These are phyloP conservation scores for Monoplex corrugatus DNA, from an alignment of 2,888 invertebrate genomes.

Conservation along the genomic window DNA sequence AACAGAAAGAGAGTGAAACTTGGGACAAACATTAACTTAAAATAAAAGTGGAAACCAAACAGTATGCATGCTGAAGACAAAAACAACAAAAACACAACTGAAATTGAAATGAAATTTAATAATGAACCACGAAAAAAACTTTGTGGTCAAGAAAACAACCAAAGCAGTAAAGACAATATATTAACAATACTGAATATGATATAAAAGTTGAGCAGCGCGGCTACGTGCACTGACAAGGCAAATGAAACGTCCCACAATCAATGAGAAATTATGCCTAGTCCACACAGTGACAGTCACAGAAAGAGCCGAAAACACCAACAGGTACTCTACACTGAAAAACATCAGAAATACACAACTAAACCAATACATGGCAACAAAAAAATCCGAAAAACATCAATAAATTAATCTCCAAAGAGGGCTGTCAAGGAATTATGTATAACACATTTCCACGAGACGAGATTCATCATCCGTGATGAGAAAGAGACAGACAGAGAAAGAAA, in stretches of 20 bases:
- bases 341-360: slow-evolving; percentile 48
- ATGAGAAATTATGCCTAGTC: slow-evolving; percentile 51
- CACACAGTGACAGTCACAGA: slow-evolving; percentile 48
- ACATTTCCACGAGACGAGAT: slow-evolving; percentile 35
- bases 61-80: slow-evolving; percentile 50
- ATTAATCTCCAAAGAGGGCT: slow-evolving; percentile 32
- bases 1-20: slow-evolving; percentile 8
- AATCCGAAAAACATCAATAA: slow-evolving; percentile 38
- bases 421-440: slow-evolving; percentile 39
- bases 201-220: slow-evolving; percentile 42
- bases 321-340: slow-evolving; percentile 37
- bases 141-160: slow-evolving; percentile 46
- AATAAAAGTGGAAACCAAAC: slow-evolving; percentile 35
- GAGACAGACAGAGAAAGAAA: neutral
- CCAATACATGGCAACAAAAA: slow-evolving; percentile 36
- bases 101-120: slow-evolving; percentile 59
- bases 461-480: neutral
- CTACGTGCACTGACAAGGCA: slow-evolving; percentile 55
- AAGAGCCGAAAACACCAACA: slow-evolving; percentile 25
- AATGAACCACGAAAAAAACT: slow-evolving; percentile 55
- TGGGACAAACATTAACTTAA: slow-evolving; percentile 11
- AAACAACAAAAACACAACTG: slow-evolving; percentile 55
- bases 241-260: slow-evolving; percentile 50
- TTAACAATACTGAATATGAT: slow-evolving; percentile 53
- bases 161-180: slow-evolving; percentile 50